Base-by-base conservation (phyloP, 1,140 invertebrate species). In the Caligus rogercresseyi region DNA sequence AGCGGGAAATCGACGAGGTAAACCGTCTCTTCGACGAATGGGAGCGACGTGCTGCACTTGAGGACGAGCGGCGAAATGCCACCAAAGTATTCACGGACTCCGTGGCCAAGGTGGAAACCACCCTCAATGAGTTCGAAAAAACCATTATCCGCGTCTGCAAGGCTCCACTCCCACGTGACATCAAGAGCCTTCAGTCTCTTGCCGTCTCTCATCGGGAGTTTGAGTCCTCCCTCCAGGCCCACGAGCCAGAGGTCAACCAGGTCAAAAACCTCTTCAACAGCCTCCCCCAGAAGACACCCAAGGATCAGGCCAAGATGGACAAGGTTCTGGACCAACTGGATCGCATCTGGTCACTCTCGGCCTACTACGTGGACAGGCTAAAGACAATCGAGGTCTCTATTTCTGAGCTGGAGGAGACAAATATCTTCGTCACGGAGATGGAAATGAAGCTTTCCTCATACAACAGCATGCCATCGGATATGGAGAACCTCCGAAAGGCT, bases 11-110 rank as follows among this genome's bases (percentile, higher is more conserved):
- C 76, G 85, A 89, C 52, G 87, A 94, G 72, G 93, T 96, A 61
- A 97, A 96, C 72, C 78, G 89, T 65, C 79, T 96, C 62, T 97
- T 97, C 74, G 87, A 92, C 70, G 89, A 95, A 69, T 87, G 97
- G 69, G 88, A 94, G 71, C 80, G 86, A 64, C 78, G 85, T 57
- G 87, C 88, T 18, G 67, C 61, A 19, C 23, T 63, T 20, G 61
- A 63, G 15, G 61, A 63, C 25, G 61, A 63, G 16, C 18, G 25
- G 20, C 54, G 61, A 2, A 87, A 87, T 72, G 83, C 86, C 26
- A 84, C 83, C 7, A 79, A 85, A 65, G 81, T 88, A 59, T 91
- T 94, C 72, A 86, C 81, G 63, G 87, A 90, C 64, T 83, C 70
- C 81, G 84, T 0, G n/a, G 79, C 80, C n/a, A 77, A 80, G n/a